Evolutionary conservation across 92 coral and sea anemone genomes (phyloP).

Genomic region (Porites lobata): DNA sequence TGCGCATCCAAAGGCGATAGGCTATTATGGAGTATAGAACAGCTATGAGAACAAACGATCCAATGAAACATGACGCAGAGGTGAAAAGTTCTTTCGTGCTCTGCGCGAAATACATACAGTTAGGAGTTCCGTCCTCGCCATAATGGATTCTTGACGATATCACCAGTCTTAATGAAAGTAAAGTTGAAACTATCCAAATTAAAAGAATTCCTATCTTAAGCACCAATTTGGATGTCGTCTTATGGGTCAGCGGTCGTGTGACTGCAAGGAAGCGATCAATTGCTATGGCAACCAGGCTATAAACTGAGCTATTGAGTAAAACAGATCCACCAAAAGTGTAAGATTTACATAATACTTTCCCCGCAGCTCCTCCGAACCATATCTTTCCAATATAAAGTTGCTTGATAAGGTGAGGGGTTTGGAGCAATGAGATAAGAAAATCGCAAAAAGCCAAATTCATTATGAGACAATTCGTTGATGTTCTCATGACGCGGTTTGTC

Average conservation of each 20-base stretch:
- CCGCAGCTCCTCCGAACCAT: neutral
- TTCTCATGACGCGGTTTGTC: conserved; percentile 16
- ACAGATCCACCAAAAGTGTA: neutral
- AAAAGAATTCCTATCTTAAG: conserved; percentile 12
- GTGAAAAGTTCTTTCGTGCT: neutral
- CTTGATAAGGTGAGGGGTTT: neutral
- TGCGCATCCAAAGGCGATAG: conserved; percentile 38
- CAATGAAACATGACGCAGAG: neutral
- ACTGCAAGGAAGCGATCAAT: conserved; percentile 33
- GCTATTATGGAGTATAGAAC: conserved; percentile 6
- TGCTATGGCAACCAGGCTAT: conserved; percentile 7
- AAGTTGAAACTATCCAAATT: neutral
- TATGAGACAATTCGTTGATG: conserved; percentile 38
- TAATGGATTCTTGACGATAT: neutral
- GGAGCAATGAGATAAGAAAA: neutral
- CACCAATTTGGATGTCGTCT: conserved; percentile 7
- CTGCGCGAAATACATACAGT: neutral
- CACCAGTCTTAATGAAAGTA: neutral
- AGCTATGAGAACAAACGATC: neutral
- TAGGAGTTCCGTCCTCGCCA: neutral
- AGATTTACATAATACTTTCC: neutral
- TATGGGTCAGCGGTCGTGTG: conserved; percentile 27
- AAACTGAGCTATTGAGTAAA: conserved; percentile 5
- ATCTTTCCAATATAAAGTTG: conserved; percentile 7
- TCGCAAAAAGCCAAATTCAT: conserved; percentile 25